Percentiles rank a stretch among this genome's conserved stretches.
Evolutionary conservation across 2,113 vertebrate species (phyloP).

Genomic region (Amphiprion ocellaris): DNA sequence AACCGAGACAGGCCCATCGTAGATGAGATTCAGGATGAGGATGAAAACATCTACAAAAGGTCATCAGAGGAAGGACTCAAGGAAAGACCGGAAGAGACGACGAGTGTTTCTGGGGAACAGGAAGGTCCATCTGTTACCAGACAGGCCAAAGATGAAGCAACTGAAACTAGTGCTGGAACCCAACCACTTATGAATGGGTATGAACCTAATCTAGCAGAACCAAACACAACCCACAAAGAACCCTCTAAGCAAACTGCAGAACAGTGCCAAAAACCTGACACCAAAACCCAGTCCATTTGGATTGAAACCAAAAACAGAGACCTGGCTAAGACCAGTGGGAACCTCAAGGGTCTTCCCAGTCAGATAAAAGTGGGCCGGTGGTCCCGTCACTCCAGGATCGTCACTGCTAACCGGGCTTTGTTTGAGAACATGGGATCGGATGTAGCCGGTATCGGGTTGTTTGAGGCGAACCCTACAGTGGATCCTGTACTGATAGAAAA

Average conservation of each 20-base stretch:
- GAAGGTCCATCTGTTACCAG: neutral
- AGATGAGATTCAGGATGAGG: neutral
- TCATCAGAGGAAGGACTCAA: neutral
- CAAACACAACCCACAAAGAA: neutral
- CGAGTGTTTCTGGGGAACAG: neutral
- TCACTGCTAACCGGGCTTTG: constrained; percentile 52
- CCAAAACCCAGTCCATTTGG: constrained; percentile 16
- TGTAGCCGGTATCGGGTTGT: constrained; percentile 76
- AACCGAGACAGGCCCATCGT: neutral
- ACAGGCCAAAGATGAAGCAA: constrained; percentile 15
- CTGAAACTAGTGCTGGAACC: neutral
- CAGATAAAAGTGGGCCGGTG: constrained; percentile 74
- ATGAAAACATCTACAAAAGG: neutral
- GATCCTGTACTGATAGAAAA: constrained; percentile 82
- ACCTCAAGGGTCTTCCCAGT: constrained; percentile 51
- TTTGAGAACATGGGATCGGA: constrained; percentile 69
- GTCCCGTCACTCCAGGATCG: constrained; percentile 72
- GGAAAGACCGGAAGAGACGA: neutral
- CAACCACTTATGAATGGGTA: neutral
- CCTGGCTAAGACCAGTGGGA: constrained; percentile 8
- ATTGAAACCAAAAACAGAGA: constrained; percentile 32
- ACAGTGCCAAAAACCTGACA: neutral
- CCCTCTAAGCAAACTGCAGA: neutral
- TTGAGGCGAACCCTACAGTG: constrained; percentile 72
- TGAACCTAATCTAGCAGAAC: neutral